These are phyloP conservation scores for Homarus gammarus DNA, from an alignment of 2,888 invertebrate genomes.

Conservation along the genomic window DNA sequence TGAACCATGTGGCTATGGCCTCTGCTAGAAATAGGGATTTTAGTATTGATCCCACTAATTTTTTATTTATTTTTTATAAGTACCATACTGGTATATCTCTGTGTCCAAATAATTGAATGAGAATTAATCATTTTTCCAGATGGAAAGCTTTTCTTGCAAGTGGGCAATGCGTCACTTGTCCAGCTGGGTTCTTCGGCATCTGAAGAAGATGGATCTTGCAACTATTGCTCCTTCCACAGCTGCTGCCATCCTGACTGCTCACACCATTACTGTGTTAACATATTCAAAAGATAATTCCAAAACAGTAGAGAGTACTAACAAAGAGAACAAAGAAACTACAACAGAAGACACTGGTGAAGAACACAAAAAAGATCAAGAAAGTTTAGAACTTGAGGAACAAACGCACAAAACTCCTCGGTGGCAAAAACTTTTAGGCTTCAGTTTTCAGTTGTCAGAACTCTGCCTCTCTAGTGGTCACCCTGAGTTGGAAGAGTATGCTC, in stretches of 20 bases:
- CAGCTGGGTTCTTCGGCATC: conserved; percentile 26
- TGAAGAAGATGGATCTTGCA: conserved; percentile 49
- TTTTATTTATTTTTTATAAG: no score
- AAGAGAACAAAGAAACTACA: neutral
- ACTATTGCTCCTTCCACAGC: conserved; percentile 42
- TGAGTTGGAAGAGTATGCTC: conserved; percentile 43
- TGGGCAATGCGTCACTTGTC: conserved; percentile 18
- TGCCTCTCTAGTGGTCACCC: conserved; percentile 44
- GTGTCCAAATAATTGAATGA: neutral
- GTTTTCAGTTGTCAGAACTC: conserved; percentile 37
- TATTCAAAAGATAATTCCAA: neutral
- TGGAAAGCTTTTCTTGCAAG: conserved; percentile 7
- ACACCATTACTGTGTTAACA: conserved; percentile 45
- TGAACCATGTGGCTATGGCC: no score
- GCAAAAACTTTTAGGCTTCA: conserved; percentile 40
- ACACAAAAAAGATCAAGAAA: neutral
- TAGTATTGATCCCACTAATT: no score
- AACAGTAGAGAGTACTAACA: neutral
- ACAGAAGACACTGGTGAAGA: neutral
- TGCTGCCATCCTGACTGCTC: conserved; percentile 46
- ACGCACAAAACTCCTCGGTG: conserved; percentile 18
- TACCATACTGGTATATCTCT: no score
- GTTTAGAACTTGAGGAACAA: neutral
- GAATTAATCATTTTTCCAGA: neutral
- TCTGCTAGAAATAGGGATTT: no score